Conservation (phyloP, 2,113 vertebrate genomes). For the Atherinomorus stipes region DNA sequence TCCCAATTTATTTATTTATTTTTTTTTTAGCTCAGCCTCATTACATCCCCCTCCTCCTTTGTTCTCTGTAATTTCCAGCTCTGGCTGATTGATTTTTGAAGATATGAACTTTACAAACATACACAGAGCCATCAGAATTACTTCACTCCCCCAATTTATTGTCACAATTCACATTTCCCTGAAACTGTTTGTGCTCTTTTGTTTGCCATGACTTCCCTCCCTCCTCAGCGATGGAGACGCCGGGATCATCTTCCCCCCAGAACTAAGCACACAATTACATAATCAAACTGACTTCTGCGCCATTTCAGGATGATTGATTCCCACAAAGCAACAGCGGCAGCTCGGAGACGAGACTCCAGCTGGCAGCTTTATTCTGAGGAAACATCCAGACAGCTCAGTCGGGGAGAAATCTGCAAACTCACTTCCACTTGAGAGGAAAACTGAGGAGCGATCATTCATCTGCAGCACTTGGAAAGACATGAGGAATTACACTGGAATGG, state of each 20-base stretch:
- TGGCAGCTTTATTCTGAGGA: not conserved
- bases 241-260: not conserved
- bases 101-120: conserved; percentile 6
- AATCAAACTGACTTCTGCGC: not conserved
- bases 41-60: not conserved
- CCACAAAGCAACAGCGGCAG: not conserved
- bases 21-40: not conserved
- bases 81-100: conserved; percentile 11
- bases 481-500: not conserved
- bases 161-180: not conserved
- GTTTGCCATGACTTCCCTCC: not conserved
- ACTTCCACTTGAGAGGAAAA: too few relatives aligned
- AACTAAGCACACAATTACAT: not conserved
- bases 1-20: not conserved
- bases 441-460: too few relatives aligned
- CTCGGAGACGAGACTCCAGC: not conserved
- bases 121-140: not conserved
- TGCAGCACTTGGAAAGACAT: not conserved
- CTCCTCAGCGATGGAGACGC: not conserved
- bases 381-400: too few relatives aligned
- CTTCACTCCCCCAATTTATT: not conserved
- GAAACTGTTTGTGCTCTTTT: not conserved
- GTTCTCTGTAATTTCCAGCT: conserved; percentile 19
- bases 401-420: not conserved
- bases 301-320: not conserved